These are phyloP conservation scores for Eristalinus sepulchralis DNA, from an alignment of 2,888 invertebrate species.

Conservation along the genomic window DNA sequence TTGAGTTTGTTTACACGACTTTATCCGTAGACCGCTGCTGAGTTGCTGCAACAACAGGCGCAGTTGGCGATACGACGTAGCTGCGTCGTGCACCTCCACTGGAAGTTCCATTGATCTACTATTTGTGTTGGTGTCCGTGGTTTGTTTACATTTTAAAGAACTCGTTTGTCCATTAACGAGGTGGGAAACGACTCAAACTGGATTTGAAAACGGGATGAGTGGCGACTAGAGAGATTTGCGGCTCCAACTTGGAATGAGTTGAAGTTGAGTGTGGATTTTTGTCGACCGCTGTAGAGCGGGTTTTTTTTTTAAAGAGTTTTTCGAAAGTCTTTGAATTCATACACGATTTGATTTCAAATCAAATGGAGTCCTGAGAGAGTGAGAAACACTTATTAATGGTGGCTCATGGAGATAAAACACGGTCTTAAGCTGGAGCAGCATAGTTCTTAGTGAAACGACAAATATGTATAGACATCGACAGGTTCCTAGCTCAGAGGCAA, in stretches of 20 bases:
- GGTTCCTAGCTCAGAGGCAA: no score
- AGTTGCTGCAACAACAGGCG: neutral
- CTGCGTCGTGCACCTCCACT: conserved; percentile 2
- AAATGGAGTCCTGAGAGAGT: no score
- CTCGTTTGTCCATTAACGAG: conserved; percentile 7
- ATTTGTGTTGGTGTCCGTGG: conserved; percentile 25
- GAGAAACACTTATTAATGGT: no score
- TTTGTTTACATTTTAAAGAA: conserved; percentile 63
- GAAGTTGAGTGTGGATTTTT: neutral
- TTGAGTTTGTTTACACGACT: conserved; percentile 45
- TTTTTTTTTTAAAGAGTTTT: neutral
- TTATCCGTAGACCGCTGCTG: neutral
- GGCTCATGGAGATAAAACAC: no score
- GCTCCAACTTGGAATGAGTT: neutral
- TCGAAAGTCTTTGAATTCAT: no score
- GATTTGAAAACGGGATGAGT: neutral
- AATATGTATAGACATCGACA: no score
- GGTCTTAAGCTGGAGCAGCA: no score
- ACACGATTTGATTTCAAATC: no score
- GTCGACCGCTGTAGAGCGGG: neutral
- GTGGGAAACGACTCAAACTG: neutral
- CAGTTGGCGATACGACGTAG: neutral
- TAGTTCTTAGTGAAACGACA: no score
- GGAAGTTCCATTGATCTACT: conserved; percentile 55
- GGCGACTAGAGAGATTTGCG: neutral